Conservation (phyloP, 2,797 vertebrate species). For the Siniperca scherzeri region DNA sequence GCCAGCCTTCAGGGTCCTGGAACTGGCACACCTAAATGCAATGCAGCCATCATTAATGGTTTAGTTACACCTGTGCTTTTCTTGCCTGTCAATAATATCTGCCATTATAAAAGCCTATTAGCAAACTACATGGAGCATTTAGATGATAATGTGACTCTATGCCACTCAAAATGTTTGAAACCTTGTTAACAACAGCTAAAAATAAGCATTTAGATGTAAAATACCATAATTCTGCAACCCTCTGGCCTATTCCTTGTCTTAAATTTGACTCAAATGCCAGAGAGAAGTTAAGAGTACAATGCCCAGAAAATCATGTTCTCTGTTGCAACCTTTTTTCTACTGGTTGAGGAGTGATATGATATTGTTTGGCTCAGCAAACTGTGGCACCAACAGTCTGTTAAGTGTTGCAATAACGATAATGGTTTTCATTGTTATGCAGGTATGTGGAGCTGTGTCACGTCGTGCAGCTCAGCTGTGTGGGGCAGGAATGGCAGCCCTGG, state of each 20-base stretch:
- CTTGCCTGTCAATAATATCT: background rate
- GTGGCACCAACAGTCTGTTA: slow-evolving; percentile 26
- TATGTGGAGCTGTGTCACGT: slow-evolving; percentile 91
- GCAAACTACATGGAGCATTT: background rate
- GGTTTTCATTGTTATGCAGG: slow-evolving; percentile 63
- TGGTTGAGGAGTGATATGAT: slow-evolving; percentile 18
- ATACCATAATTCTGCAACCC: background rate
- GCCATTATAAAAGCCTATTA: too few relatives aligned
- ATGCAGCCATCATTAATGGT: background rate
- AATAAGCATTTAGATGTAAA: background rate
- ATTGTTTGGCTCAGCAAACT: slow-evolving; percentile 21
- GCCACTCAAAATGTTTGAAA: background rate
- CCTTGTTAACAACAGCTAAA: background rate
- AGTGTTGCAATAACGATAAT: slow-evolving; percentile 38
- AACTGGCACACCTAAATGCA: background rate
- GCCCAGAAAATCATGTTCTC: slow-evolving; percentile 15
- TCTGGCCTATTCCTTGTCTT: background rate
- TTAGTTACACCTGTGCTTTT: background rate
- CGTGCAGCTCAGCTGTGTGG: slow-evolving; percentile 96
- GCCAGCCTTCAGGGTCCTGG: background rate
- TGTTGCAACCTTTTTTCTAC: slow-evolving; percentile 40
- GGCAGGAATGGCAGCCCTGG: slow-evolving; percentile 96
- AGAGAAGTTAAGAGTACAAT: slow-evolving; percentile 42
- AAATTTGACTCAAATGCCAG: background rate
- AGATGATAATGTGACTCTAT: background rate